Base-by-base conservation (phyloP, 2,888 invertebrate genomes). In the Heteromurus nitidus region DNA sequence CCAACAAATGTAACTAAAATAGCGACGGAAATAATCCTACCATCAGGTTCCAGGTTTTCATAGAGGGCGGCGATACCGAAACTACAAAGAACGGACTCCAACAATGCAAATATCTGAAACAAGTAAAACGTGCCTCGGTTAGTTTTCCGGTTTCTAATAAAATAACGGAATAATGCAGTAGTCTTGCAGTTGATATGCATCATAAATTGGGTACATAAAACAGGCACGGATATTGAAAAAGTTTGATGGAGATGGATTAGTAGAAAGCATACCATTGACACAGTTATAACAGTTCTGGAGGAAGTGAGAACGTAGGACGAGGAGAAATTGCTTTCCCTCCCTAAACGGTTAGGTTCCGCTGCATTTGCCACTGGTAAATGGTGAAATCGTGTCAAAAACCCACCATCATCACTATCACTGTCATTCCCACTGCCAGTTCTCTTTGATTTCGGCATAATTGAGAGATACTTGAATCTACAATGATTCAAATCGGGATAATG, bases 341-440 rank as follows among this genome's bases (percentile, higher is more conserved):
- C 64, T 11, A 70, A 55, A 7, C 79, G 28, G 26, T 30, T 42
- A 28, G 79, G 79, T 42, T 79, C 79, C 22, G 79, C 64, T 22
- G 50, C 68, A 70, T 64, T 70, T 7, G 55, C 79, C 20, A 70
- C 67, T 2, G 79, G 79, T 44, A 79, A 22, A 9, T 79, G 79
- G n/a, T 79, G 62, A 50, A 79, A 79, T 62, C 70, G 70, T 7
- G 79, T 64, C 11, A 79, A 16, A 28, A 79, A 79, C 24, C 79
- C 79, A 7, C 79, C 79, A 18, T 79, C 79, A 26, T 79, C 79
- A 64, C 70, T 70, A 30, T 79, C 79, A 70, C 79, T 79, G 20
- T 79, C 79, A 11, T 79, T 70, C 9, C 64, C 70, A 26, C 70
- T 64, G 16, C 24, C 36, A 11, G 53, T 44, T 28, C 64, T 3